Evolutionary conservation across 2,888 invertebrate species (phyloP).

Genomic region (Lamproptera curius): DNA sequence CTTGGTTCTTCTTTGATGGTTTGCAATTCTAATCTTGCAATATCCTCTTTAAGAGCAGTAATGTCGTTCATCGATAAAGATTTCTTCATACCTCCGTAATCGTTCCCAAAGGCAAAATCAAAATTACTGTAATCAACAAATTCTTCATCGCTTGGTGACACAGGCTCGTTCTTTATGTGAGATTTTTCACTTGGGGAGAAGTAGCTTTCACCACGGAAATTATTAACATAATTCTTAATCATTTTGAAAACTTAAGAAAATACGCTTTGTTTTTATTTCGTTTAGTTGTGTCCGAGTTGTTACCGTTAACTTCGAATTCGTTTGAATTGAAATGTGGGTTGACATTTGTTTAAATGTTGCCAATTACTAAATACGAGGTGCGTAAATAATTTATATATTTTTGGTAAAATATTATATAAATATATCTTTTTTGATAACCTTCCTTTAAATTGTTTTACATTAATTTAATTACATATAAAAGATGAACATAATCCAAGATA

Average conservation of each 20-base stretch:
- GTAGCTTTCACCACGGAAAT: conserved; percentile 57
- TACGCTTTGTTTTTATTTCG: neutral
- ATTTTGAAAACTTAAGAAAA: conserved; percentile 33
- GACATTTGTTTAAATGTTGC: conserved; percentile 1
- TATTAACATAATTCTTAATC: conserved; percentile 55
- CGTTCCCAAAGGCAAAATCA: conserved; percentile 40
- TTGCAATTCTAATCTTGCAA: conserved; percentile 37
- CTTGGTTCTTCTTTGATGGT: conserved; percentile 39
- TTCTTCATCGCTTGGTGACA: conserved; percentile 51
- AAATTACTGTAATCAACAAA: conserved; percentile 51
- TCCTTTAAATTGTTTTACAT: too few relatives aligned
- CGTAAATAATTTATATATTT: too few relatives aligned
- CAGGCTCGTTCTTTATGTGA: conserved; percentile 56
- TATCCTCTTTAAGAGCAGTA: conserved; percentile 41
- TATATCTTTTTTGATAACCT: too few relatives aligned
- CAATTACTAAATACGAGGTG: too few relatives aligned
- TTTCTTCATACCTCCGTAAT: conserved; percentile 47
- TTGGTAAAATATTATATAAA: too few relatives aligned
- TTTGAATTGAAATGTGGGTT: conserved; percentile 9
- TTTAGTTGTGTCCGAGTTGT: neutral
- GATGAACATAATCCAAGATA: too few relatives aligned
- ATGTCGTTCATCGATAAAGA: conserved; percentile 67
- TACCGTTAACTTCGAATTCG: conserved; percentile 15
- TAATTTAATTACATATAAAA: too few relatives aligned
- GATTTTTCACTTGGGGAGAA: conserved; percentile 46